A percentile compares a stretch with the other conserved stretches of the same genome.
Conservation (phyloP, 2,888 invertebrate genomes). For the Drosophila sordidula region DNA sequence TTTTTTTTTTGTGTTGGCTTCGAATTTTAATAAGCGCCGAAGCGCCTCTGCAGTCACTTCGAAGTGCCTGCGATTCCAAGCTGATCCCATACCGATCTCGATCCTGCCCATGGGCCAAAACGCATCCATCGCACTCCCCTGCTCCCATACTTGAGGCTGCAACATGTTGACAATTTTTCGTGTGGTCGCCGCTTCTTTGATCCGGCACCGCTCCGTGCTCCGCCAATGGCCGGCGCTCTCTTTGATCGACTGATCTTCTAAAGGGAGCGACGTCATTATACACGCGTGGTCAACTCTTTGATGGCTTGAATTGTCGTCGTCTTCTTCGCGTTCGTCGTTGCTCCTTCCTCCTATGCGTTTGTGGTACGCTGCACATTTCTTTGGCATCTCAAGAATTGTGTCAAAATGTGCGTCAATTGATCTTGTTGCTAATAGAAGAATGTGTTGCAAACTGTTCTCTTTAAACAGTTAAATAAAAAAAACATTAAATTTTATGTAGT, state of each 20-base stretch:
- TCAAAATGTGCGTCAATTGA: conserved; percentile 32
- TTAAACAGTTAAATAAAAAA: neutral
- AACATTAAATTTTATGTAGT: neutral
- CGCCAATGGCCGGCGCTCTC: conserved; percentile 64
- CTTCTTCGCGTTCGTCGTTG: conserved; percentile 12
- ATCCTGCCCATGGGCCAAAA: conserved; percentile 34
- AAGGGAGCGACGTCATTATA: conserved; percentile 80
- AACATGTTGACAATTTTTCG: conserved; percentile 81
- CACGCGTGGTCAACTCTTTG: conserved; percentile 81
- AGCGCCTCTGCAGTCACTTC: conserved; percentile 61
- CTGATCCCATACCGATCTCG: conserved; percentile 39
- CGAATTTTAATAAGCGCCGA: conserved; percentile 74
- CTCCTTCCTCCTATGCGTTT: conserved; percentile 16
- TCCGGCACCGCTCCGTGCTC: conserved; percentile 50
- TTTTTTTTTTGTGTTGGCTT: conserved; percentile 13
- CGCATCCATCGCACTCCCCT: conserved; percentile 17
- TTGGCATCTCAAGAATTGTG: conserved; percentile 31
- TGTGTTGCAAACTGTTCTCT: conserved; percentile 1
- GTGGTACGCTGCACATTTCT: conserved; percentile 28
- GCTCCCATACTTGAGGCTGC: conserved; percentile 41
- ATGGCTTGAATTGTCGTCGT: conserved; percentile 30
- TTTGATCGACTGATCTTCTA: conserved; percentile 78
- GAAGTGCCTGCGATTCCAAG: conserved; percentile 27
- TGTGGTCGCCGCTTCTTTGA: conserved; percentile 72
- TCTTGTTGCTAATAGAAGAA: conserved; percentile 18